Base-by-base conservation (phyloP, 2,113 vertebrate species). In the Petrocephalus zakoni region DNA sequence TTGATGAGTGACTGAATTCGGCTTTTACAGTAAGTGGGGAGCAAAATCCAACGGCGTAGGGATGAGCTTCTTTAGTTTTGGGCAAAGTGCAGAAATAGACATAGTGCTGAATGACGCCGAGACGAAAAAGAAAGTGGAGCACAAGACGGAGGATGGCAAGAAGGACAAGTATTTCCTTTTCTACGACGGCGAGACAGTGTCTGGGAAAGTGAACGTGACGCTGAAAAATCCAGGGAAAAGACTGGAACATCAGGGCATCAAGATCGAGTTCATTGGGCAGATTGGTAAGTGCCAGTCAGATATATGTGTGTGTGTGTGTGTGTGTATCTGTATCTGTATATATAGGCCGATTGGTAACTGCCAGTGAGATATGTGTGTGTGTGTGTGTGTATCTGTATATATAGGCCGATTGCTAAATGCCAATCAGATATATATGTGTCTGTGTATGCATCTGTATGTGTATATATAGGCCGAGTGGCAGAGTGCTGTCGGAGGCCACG, bases 1-100 rank as follows among this genome's bases (percentile, higher is more conserved):
- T 89, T 56, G 53, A 89, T 89, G 89, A 55, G 85, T 58, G 51
- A 82, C 52, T 86, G 88, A 75, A 89, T 75, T 55, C 22, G 64
- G 9, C 56, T 87, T 87, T 46, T 42, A 46, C 51, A 34, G 53
- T 81, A 78, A 89, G 13, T 78, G 29, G 64, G 88, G 84, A 82
- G 83, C 21, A 17, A 89, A 25, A 85, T 75, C 58, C 46, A 85
- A 86, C 29, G 19, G 58, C 86, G 61, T 56, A 64, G 88, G 37
- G n/a, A 99, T 99, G 98, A 99, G 96, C 94, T 99, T 99, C 96
- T 99, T 99, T 90, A 97, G 97, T 92, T 99, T 99, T 90, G 98
- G 98, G 85, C 98, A 98, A 93, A 98, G 95, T 92, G 97, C 97
- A 34, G 98, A 99, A 89, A 95, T 99, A 34, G 98, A 99, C 89